Evolutionary conservation across 2,888 invertebrate genomes (phyloP), one percentile per base, ranked within the genome.

Genomic region (Fragum fragum): DNA sequence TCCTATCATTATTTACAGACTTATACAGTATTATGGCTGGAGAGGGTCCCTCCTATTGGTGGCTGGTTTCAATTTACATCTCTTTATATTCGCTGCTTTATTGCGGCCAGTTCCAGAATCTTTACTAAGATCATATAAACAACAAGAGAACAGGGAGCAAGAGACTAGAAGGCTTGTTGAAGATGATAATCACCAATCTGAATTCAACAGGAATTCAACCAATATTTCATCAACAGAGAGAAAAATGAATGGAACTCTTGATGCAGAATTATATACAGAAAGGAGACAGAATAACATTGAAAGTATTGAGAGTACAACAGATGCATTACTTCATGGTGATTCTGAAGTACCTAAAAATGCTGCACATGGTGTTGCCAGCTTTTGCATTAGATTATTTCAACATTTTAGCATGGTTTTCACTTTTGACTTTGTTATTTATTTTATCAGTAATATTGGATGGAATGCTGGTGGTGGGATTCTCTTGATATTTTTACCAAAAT

Each of bases 21-120:
- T 92, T 14, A 92, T 92, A 32, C 81, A 89, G 47, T 69, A 84
- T 29, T 92, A 90, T 73, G 87, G 91, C 14, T 93, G 93, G 93
- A 87, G 90, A 59, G 92, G 91, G 21, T 91, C 92, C 0, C 55
- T 92, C 6, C 88, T 90, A 21, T 83, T 93, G 42, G 75, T 91
- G 16, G 86, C 90, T 14, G 92, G 91, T 1, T 72, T 92, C 18
- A 89, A 89, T 73, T 81, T 92, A 3, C 89, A 93, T 77, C 81
- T 88, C 7, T 76, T 92, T 52, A 82, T 91, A 9, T 89, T 91
- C 72, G 83, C 89, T 32, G 88, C 88, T 9, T 79, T 93, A n/a
- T 74, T 92, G 16, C 73, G 88, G 16, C 88, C 90, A 9, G 77
- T 89, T 42, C 88, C 88, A 26, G 72, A 73, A 57, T 29, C 28